Evolutionary conservation across 2,113 vertebrate species (phyloP).

Genomic region (Anguilla rostrata): DNA sequence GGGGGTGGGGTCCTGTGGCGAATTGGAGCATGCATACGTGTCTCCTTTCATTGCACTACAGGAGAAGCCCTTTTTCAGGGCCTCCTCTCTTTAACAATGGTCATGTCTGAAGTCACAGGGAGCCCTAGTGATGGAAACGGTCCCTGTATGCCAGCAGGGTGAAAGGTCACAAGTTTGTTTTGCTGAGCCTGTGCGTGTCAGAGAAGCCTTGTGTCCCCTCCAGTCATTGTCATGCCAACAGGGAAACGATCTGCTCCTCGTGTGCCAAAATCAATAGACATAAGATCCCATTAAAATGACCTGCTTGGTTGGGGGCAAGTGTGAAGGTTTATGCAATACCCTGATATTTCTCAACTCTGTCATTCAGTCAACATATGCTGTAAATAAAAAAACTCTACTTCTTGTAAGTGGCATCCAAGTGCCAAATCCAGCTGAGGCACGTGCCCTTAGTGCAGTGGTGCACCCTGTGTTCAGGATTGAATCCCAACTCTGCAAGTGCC

Average conservation of each 20-base stretch:
- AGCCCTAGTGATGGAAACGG: conserved; percentile 40
- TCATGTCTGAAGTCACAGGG: conserved; percentile 51
- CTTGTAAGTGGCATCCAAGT: not conserved
- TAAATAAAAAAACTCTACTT: not conserved
- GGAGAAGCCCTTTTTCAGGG: conserved; percentile 43
- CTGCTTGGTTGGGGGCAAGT: not conserved
- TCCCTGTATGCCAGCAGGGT: conserved; percentile 32
- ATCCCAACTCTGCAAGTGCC: not conserved
- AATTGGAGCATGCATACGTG: not conserved
- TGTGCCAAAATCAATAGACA: conserved; percentile 13
- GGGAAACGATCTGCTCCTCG: not conserved
- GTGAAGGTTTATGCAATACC: not conserved
- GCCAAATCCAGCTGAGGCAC: not conserved
- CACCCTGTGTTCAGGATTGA: not conserved
- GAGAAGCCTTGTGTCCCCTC: not conserved
- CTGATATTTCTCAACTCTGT: not conserved
- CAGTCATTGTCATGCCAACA: conserved; percentile 11
- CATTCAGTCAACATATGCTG: not conserved
- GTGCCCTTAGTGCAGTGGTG: not conserved
- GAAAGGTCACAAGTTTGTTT: conserved; percentile 46
- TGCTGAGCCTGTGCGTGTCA: conserved; percentile 16
- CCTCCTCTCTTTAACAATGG: conserved; percentile 63
- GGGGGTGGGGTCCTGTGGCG: not conserved
- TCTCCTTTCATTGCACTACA: not conserved
- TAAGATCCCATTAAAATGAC: not conserved